These are phyloP conservation scores for Drosophila antonietae DNA, from an alignment of 2,888 invertebrate genomes.

Conservation along the genomic window DNA sequence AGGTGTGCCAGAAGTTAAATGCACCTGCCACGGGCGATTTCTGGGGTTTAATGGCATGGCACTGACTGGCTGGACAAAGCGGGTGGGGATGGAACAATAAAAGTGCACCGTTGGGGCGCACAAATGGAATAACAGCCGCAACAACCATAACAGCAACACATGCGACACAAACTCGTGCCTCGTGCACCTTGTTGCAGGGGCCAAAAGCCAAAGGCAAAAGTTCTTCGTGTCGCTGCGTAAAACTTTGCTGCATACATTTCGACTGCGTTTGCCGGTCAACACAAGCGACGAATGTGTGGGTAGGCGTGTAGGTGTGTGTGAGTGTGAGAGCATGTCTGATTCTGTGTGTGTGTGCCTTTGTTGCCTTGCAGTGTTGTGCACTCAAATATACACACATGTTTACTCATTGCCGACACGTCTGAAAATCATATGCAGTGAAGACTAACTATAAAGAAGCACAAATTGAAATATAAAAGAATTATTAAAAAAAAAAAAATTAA, in stretches of 20 bases:
- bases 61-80: constrained; percentile 17
- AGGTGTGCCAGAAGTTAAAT: constrained; percentile 76
- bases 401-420: constrained; percentile 17
- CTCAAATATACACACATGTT: constrained; percentile 10
- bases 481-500: too few species aligned
- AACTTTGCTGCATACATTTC: constrained; percentile 61
- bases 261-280: constrained; percentile 10
- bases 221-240: constrained; percentile 45
- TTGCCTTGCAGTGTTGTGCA: constrained; percentile 15
- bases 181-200: constrained; percentile 57
- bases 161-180: constrained; percentile 43
- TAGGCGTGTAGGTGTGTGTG: not conserved
- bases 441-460: not conserved
- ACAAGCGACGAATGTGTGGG: not conserved
- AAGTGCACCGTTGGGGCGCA: constrained; percentile 47
- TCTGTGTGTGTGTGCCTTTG: constrained; percentile 3
- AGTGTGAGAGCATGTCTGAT: not conserved
- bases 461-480: not conserved
- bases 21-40: constrained; percentile 67
- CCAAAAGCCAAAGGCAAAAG: constrained; percentile 57
- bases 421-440: constrained; percentile 15
- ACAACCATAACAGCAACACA: constrained; percentile 14
- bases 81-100: constrained; percentile 31
- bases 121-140: constrained; percentile 28
- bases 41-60: constrained; percentile 49